Conservation (phyloP, 2,888 invertebrate species). For the Aphodius sticticus region DNA sequence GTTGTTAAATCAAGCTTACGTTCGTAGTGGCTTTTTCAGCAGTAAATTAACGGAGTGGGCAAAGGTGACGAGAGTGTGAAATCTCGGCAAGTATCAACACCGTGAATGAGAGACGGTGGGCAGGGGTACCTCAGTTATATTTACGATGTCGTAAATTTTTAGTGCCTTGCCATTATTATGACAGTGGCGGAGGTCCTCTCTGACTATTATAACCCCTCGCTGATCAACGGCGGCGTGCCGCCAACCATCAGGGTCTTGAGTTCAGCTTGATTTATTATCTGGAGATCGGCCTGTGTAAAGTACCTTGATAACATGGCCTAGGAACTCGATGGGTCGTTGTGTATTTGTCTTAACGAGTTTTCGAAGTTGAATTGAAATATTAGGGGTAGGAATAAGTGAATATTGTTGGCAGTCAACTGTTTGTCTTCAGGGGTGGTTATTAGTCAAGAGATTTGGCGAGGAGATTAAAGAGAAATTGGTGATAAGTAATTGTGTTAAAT, state of each 20-base stretch:
- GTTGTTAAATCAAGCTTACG: not conserved
- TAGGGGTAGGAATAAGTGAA: constrained; percentile 13
- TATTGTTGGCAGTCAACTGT: not conserved
- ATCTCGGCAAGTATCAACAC: constrained; percentile 27
- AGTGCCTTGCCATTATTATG: constrained; percentile 44
- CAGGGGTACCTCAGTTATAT: constrained; percentile 29
- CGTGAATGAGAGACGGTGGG: not conserved
- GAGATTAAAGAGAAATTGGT: too few relatives aligned
- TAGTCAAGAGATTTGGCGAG: not conserved
- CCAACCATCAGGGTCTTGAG: constrained; percentile 24
- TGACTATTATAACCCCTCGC: constrained; percentile 35
- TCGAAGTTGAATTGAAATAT: constrained; percentile 29
- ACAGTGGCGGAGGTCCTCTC: constrained; percentile 43
- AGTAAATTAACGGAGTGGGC: not conserved
- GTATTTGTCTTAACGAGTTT: constrained; percentile 21
- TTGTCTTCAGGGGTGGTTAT: not conserved
- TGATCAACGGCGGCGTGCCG: constrained; percentile 17
- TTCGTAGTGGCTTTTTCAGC: not conserved
- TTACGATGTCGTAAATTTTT: constrained; percentile 44
- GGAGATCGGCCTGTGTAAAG: constrained; percentile 42
- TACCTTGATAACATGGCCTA: constrained; percentile 42
- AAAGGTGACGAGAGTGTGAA: constrained; percentile 28
- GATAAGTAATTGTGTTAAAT: too few relatives aligned
- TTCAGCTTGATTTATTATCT: constrained; percentile 45
- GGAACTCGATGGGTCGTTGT: constrained; percentile 14